Evolutionary conservation across 2,113 vertebrate species (phyloP).

Genomic region (Rhinoptilus africanus): DNA sequence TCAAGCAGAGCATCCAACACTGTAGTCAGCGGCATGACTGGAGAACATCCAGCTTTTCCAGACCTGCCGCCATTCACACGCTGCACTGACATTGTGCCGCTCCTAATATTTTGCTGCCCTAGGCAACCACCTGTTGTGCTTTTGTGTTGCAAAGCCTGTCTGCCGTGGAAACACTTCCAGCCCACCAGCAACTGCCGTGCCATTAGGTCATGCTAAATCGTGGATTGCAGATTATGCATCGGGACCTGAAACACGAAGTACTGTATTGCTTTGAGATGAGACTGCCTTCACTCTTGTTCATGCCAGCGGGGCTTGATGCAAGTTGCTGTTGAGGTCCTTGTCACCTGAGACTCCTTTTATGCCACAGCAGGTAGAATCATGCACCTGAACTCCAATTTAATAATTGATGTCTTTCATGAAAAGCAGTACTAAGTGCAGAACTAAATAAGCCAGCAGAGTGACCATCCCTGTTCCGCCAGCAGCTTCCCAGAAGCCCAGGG

Average conservation of each 20-base stretch:
- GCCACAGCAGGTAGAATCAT: not conserved
- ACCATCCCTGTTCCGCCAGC: not conserved
- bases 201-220: not conserved
- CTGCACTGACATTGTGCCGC: not conserved
- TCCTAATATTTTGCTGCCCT: constrained; percentile 32
- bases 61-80: not conserved
- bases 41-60: not conserved
- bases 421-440: not conserved
- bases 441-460: not conserved
- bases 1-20: not conserved
- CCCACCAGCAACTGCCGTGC: not conserved
- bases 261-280: not conserved
- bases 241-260: not conserved
- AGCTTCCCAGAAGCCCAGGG: not conserved
- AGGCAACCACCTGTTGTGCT: not conserved
- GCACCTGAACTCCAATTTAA: not conserved
- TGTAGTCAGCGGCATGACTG: accelerated
- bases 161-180: constrained; percentile 21
- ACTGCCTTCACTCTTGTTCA: not conserved
- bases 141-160: not conserved
- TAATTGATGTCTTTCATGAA: not conserved
- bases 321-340: not conserved
- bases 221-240: not conserved
- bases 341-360: not conserved
- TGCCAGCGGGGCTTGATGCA: not conserved